Evolutionary conservation across 2,888 invertebrate genomes (phyloP), one percentile per base, ranked within the genome.

Genomic region (Sphaerophoria taeniata): DNA sequence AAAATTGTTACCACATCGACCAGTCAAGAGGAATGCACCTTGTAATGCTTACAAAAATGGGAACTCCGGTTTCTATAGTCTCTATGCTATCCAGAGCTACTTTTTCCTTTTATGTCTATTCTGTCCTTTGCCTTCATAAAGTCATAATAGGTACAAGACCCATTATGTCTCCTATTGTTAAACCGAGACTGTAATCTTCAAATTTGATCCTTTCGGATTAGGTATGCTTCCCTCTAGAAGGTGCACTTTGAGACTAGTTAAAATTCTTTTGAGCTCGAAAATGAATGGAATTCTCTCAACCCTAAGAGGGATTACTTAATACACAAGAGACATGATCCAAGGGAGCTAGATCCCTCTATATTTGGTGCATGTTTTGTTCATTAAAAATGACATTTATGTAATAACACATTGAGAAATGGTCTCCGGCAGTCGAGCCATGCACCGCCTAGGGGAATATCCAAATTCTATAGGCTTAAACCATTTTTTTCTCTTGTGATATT

Each of bases 301-400:
- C 34, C 31, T 49, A 34, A 43, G 56, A 69, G 33, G 47, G 67
- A 73, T 55, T 33, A 73, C 65, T 34, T 33, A 33, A 14, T 14
- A 53, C 49, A 31, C 6, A 16, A 65, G 16, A 58, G 11, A 5
- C 36, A 16, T 58, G 61, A 43, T 12, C n/a, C 43, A 12, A 7
- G 3, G 12, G 43, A 43, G 43, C 11, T 39, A 58, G 58, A 51
- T 33, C 24, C 24, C 55, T 63, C 70, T 83, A 74, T 70, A 74
- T 83, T 78, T 74, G 43, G 67, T 51, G 67, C 72, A 65, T 65
- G 69, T 70, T 74, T 16, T 60, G 43, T 65, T 65, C 47, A 74
- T 83, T 79, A 65, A 74, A 70, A 45, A 65, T 63, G 83, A 74
- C 79, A 74, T 83, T 83, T 83, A 83, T 83, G 83, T 78, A 69